phyloP scores from a whole-genome alignment of 2,113 vertebrate species.

The Furnarius figulus region DNA sequence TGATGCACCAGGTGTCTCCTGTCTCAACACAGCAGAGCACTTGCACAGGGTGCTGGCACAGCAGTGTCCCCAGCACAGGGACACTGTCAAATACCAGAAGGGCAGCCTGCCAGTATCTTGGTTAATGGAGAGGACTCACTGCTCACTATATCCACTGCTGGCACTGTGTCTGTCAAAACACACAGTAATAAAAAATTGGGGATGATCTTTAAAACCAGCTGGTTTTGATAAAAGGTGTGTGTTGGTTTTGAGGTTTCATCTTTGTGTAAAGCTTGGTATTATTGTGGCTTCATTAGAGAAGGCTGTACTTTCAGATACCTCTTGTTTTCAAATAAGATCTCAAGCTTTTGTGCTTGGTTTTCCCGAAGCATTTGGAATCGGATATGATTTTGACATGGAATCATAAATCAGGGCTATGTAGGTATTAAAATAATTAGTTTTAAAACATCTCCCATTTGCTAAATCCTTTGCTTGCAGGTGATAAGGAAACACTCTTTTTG shows the following conservation, averaged over 20 bases:
- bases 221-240: neutral
- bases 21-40: neutral
- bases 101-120: neutral
- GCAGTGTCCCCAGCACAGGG: neutral
- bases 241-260: neutral
- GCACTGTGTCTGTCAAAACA: neutral
- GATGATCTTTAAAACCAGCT: neutral
- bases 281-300: neutral
- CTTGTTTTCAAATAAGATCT: neutral
- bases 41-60: neutral
- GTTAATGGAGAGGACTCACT: neutral
- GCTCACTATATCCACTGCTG: neutral
- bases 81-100: neutral
- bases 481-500: neutral
- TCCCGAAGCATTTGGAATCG: neutral
- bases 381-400: neutral
- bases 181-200: neutral
- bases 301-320: neutral
- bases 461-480: slow-evolving; percentile 8
- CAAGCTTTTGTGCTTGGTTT: neutral
- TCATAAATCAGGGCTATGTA: neutral
- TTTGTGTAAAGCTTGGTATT: neutral
- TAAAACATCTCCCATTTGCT: neutral
- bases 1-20: too few relatives aligned
- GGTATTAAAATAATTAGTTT: neutral